These are phyloP conservation scores for Enteromius anoplus DNA, from an alignment of 2,797 vertebrate species.

Conservation along the genomic window DNA sequence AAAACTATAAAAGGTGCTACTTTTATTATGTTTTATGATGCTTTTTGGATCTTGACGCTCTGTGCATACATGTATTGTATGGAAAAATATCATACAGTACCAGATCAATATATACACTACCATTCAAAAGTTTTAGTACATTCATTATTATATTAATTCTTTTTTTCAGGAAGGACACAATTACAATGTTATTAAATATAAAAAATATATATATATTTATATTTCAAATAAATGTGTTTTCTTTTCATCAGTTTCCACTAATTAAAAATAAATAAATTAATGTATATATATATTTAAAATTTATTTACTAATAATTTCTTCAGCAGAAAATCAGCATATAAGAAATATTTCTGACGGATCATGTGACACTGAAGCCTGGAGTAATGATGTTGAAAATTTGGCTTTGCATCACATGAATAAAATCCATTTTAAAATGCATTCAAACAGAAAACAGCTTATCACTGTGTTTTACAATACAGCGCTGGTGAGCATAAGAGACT, in stretches of 20 bases:
- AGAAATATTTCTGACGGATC: background rate
- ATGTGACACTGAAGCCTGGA: background rate
- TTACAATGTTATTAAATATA: too few species aligned
- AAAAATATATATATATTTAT: too few species aligned
- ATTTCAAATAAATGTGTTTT: too few species aligned
- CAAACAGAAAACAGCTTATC: background rate
- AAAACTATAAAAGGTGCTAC: background rate
- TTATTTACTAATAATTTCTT: background rate
- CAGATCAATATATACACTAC: too few species aligned
- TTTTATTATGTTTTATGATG: slow-evolving; percentile 1
- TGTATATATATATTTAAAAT: too few species aligned
- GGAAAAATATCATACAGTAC: too few species aligned
- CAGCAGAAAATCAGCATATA: background rate
- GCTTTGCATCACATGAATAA: background rate
- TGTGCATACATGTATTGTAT: too few species aligned
- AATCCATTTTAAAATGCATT: background rate
- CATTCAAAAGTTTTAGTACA: too few species aligned
- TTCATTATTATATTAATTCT: too few species aligned
- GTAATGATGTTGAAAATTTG: background rate
- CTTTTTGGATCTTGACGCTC: background rate
- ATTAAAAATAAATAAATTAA: too few species aligned
- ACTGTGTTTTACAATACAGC: background rate
- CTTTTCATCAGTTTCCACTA: background rate
- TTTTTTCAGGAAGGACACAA: too few species aligned
- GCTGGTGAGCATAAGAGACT: background rate